Conservation (phyloP, 2,113 vertebrate genomes). For the Trinectes maculatus region DNA sequence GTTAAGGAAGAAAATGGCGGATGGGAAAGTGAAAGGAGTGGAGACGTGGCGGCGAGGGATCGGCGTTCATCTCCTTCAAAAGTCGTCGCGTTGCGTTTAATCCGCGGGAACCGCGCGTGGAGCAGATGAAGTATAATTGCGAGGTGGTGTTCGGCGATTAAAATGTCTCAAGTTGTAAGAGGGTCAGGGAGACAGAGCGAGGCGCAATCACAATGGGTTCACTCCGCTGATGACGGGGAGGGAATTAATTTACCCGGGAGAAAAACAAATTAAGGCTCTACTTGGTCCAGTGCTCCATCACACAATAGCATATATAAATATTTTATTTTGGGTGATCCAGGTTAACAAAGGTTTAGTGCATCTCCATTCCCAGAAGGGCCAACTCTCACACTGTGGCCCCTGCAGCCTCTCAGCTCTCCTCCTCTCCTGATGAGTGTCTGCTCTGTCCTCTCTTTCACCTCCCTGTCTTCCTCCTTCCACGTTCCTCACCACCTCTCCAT, state of each 20-base stretch:
- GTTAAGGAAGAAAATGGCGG: constrained; percentile 21
- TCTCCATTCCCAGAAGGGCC: constrained; percentile 82
- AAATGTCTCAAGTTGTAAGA: constrained; percentile 78
- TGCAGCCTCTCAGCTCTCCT: constrained; percentile 64
- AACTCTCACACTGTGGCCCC: constrained; percentile 70
- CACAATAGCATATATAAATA: constrained; percentile 88
- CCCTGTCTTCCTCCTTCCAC: constrained; percentile 53
- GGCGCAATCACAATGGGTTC: constrained; percentile 77
- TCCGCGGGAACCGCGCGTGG: constrained; percentile 81
- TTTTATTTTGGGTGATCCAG: constrained; percentile 83
- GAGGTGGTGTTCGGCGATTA: constrained; percentile 78
- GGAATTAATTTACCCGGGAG: constrained; percentile 82
- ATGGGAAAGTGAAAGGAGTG: constrained; percentile 1
- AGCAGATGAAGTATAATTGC: constrained; percentile 82
- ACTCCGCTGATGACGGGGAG: constrained; percentile 78
- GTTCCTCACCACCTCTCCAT: constrained; percentile 51
- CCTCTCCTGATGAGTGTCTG: constrained; percentile 67
- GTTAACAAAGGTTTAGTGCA: constrained; percentile 84
- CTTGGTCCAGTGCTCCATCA: constrained; percentile 66
- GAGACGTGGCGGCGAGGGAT: constrained; percentile 28
- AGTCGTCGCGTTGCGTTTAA: constrained; percentile 79
- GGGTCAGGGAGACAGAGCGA: constrained; percentile 41
- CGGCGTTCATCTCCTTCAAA: constrained; percentile 50
- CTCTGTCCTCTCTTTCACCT: constrained; percentile 72
- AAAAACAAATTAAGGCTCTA: constrained; percentile 83